Evolutionary conservation across 1,140 invertebrate genomes (phyloP), one percentile per base, ranked within the genome.

Genomic region (Solenopsis invicta): DNA sequence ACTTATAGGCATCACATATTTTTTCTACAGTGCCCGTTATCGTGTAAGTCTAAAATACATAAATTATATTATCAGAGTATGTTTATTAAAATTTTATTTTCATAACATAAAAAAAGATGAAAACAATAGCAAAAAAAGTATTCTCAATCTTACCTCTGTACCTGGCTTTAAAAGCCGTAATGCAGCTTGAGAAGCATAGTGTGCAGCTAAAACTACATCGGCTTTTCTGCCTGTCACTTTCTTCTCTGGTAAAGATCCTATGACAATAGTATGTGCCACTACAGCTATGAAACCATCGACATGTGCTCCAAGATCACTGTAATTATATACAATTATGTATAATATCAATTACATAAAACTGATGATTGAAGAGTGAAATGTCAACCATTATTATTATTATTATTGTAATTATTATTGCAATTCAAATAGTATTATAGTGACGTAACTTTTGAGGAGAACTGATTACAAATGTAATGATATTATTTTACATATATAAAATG

Each of bases 281-380:
- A 99, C 99, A 77, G 99, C 99, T 94, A 99, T 99, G 94, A 99
- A 99, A 41, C 99, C 99, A 97, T 99, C 99, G 93, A 99, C 97
- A 95, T 99, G 99, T 87, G 98, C 99, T 90, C 99, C 99, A 92
- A 99, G 96, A 96, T 99, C 99, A 95, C 98, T 99, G 92, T 81
- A 97, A 96, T 93, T 48, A 74, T 48, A 74, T n/a, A 34, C 8
- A 24, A 78, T 72, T 69, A 48, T n/a, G n/a, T n/a, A n/a, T n/a
- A n/a, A n/a, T 2, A 52, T 77, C 34, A 48, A 75, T 45, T 54
- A 75, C 48, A 80, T 21, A 8, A 21, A 74, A 74, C 54, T 24
- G 59, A 72, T 54, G 8, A 34, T 45, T 12, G 48, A 74, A 41
- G 45, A 76, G 2, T 16, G 12, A 72, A 56, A 37, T 52, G 16